Evolutionary conservation across 2,888 invertebrate species (phyloP).

Genomic region (Metalampra italica): DNA sequence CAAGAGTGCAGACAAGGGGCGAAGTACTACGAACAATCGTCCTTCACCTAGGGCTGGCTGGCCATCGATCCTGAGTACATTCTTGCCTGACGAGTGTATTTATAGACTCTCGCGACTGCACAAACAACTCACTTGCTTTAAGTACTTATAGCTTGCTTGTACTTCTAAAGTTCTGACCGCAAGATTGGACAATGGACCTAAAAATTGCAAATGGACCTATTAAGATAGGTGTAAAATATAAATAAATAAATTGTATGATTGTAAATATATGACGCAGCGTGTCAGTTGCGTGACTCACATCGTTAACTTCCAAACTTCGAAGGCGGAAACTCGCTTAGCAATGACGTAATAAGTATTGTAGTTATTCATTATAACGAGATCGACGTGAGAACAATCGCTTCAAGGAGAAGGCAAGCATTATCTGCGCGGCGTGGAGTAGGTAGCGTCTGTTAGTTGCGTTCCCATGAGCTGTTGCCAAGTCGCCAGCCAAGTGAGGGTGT

Average conservation of each 20-base stretch:
- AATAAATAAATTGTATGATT: constrained; percentile 32
- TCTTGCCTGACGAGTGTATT: constrained; percentile 64
- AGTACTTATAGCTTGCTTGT: neutral
- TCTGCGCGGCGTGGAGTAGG: constrained; percentile 28
- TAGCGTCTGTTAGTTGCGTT: constrained; percentile 36
- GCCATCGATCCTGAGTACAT: constrained; percentile 62
- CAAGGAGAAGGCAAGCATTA: constrained; percentile 64
- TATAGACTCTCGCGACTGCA: constrained; percentile 54
- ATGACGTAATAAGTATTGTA: constrained; percentile 76
- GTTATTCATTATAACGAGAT: constrained; percentile 68
- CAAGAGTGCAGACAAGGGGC: constrained; percentile 33
- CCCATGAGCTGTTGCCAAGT: constrained; percentile 45
- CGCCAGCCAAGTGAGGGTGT: constrained; percentile 44
- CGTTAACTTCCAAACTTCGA: constrained; percentile 67
- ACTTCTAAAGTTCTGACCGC: constrained; percentile 17
- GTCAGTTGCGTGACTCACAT: constrained; percentile 71
- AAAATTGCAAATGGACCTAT: neutral
- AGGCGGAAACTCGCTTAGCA: constrained; percentile 72
- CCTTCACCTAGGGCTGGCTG: constrained; percentile 70
- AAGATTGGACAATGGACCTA: constrained; percentile 42
- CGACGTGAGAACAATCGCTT: constrained; percentile 70
- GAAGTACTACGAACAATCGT: constrained; percentile 58
- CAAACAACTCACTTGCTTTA: constrained; percentile 24
- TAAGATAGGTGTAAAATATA: neutral
- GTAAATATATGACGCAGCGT: constrained; percentile 56